Percentiles rank a stretch among this genome's conserved stretches.
Conservation (phyloP, 2,888 invertebrate species). For the Oscheius onirici region DNA sequence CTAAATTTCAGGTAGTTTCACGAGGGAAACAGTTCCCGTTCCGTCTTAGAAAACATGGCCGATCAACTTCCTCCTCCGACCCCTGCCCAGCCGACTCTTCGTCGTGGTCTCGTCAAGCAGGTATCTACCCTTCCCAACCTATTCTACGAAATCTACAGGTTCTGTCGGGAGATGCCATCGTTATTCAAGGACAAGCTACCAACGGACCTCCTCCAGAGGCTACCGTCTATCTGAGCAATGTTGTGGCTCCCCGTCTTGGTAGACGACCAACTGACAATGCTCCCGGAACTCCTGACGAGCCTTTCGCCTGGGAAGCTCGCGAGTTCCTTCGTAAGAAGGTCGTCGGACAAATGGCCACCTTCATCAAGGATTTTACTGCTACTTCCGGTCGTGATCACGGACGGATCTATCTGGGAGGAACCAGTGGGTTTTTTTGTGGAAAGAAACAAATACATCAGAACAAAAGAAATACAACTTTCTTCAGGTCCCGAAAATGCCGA, state of each 20-base stretch:
- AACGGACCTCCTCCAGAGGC: constrained; percentile 85
- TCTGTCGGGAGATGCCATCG: constrained; percentile 92
- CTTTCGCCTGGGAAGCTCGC: constrained; percentile 96
- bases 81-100: constrained; percentile 39
- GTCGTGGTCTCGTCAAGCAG: constrained; percentile 56
- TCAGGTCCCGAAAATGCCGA: constrained; percentile 78
- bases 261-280: constrained; percentile 78
- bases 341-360: constrained; percentile 82
- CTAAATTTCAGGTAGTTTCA: constrained; percentile 24
- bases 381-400: constrained; percentile 89
- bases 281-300: constrained; percentile 73
- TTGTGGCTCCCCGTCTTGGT: constrained; percentile 90
- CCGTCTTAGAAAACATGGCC: constrained; percentile 23
- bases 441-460: neutral
- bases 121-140: constrained; percentile 18
- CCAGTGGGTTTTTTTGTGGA: constrained; percentile 40
- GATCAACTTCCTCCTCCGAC: constrained; percentile 35
- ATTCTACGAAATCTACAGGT: constrained; percentile 77
- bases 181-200: constrained; percentile 85
- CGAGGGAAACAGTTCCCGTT: constrained; percentile 6
- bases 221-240: constrained; percentile 87
- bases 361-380: constrained; percentile 83
- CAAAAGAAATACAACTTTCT: neutral
- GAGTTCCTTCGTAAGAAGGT: constrained; percentile 92
- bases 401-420: constrained; percentile 65